Percentiles rank a stretch among this genome's conserved stretches.
phyloP scores from a whole-genome alignment of 2,888 invertebrate species.

The Drosophila prolongata region DNA sequence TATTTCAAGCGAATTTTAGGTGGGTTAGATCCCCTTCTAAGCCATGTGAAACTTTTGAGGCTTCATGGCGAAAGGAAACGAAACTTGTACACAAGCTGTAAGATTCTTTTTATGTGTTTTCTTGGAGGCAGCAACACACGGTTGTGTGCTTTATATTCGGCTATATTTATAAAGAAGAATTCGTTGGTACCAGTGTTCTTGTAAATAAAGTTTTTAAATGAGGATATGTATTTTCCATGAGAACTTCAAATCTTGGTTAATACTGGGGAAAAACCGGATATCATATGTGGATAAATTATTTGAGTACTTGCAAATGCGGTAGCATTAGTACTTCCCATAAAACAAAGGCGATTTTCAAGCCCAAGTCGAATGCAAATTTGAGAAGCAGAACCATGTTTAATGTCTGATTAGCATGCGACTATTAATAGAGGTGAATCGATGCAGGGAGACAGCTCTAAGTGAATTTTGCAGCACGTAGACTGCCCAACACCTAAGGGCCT shows the following conservation, averaged over 20 bases:
- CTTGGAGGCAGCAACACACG: slow-evolving; percentile 3
- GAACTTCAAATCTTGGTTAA: too few species aligned
- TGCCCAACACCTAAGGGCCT: slow-evolving; percentile 10
- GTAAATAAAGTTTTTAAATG: too few species aligned
- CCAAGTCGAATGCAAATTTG: slow-evolving; percentile 26
- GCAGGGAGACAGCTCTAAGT: slow-evolving; percentile 30
- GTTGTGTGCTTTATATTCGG: slow-evolving; percentile 7
- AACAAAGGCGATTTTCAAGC: slow-evolving; percentile 38
- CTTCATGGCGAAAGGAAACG: slow-evolving; percentile 26
- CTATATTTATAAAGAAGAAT: slow-evolving; percentile 2
- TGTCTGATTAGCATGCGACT: slow-evolving; percentile 47
- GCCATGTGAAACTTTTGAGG: slow-evolving; percentile 53
- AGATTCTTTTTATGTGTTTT: slow-evolving; percentile 50
- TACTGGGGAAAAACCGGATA: too few species aligned
- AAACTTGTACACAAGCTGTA: slow-evolving; percentile 47
- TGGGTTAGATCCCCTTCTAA: slow-evolving; percentile 14
- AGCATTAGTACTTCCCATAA: slow-evolving; percentile 30
- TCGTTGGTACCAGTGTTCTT: not conserved
- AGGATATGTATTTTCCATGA: not conserved
- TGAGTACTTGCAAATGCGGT: slow-evolving; percentile 35
- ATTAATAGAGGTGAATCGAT: slow-evolving; percentile 28
- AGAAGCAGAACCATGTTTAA: slow-evolving; percentile 39
- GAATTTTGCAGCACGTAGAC: slow-evolving; percentile 42
- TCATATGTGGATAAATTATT: not conserved
- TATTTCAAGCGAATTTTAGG: slow-evolving; percentile 18